Evolutionary conservation across 2,797 vertebrate genomes (phyloP).

Genomic region (Rachycentron canadum): DNA sequence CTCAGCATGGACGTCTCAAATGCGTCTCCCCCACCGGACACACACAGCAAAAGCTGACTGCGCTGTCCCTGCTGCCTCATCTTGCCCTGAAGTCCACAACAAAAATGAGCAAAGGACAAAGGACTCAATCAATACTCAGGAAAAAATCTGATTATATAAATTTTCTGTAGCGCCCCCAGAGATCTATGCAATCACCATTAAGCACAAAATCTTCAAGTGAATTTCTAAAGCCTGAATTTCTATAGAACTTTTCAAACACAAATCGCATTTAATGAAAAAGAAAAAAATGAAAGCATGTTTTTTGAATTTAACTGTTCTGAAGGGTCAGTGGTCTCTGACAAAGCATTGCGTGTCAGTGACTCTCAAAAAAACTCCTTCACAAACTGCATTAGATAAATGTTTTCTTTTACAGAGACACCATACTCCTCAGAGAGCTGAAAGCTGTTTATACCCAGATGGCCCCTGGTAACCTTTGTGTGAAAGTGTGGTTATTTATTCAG

Average conservation of each 20-base stretch:
- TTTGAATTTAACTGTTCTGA: slow-evolving; percentile 4
- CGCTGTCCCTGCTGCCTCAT: slow-evolving; percentile 30
- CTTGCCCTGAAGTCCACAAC: slow-evolving; percentile 50
- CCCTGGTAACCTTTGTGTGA: slow-evolving; percentile 70
- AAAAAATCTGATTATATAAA: slow-evolving; percentile 52
- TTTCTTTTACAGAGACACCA: slow-evolving; percentile 60
- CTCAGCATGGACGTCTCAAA: slow-evolving; percentile 73
- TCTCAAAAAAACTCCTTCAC: slow-evolving; percentile 17
- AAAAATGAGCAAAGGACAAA: slow-evolving; percentile 62
- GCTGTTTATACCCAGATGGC: slow-evolving; percentile 62
- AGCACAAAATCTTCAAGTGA: slow-evolving; percentile 34
- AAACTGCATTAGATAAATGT: slow-evolving; percentile 56
- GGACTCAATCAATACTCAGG: slow-evolving; percentile 57
- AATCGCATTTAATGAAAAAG: slow-evolving; percentile 4
- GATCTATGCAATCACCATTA: slow-evolving; percentile 37
- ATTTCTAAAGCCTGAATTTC: slow-evolving; percentile 24
- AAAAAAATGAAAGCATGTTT: slow-evolving; percentile 7
- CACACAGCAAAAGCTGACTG: slow-evolving; percentile 50
- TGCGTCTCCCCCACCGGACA: slow-evolving; percentile 34
- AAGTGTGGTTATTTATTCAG: slow-evolving; percentile 77
- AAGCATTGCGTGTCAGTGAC: neutral
- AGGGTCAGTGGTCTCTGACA: slow-evolving; percentile 32
- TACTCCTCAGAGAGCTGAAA: slow-evolving; percentile 53
- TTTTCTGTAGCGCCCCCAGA: slow-evolving; percentile 44
- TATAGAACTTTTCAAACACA: slow-evolving; percentile 24